A percentile compares a stretch with the other conserved stretches of the same genome.
phyloP scores from a whole-genome alignment of 2,888 invertebrate genomes.

The Lycocerus yunnanus region DNA sequence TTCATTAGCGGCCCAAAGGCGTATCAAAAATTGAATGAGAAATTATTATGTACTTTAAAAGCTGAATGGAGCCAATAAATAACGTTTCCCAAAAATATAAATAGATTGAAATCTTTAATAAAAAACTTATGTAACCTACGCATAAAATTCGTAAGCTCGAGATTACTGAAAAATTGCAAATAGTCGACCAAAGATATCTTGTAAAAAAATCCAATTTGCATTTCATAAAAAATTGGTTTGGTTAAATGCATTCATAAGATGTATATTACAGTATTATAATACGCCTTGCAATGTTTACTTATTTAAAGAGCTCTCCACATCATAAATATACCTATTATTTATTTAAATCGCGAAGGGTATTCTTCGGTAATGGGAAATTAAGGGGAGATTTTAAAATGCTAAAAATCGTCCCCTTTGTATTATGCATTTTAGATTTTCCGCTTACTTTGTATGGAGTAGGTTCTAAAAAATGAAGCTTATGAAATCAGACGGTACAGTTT shows the following conservation, averaged over 20 bases:
- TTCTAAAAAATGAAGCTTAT: constrained; percentile 17
- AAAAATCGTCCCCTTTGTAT: constrained; percentile 32
- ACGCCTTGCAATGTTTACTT: constrained; percentile 40
- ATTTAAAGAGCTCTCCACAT: constrained; percentile 46
- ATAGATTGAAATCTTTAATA: background rate
- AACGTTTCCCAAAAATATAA: background rate
- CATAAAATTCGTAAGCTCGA: background rate
- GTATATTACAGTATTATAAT: constrained; percentile 37
- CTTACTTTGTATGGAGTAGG: constrained; percentile 19
- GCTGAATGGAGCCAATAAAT: background rate
- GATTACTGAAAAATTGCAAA: background rate
- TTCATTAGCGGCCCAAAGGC: background rate
- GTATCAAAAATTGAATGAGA: background rate
- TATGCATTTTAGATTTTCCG: constrained; percentile 31
- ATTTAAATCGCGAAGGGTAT: constrained; percentile 48
- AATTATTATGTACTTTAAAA: background rate
- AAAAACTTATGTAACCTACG: background rate
- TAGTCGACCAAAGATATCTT: background rate
- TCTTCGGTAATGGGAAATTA: constrained; percentile 34
- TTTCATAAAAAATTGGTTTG: constrained; percentile 11
- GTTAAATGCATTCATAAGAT: constrained; percentile 32
- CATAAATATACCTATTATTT: constrained; percentile 50
- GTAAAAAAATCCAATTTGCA: background rate
- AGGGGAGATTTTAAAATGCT: constrained; percentile 33
- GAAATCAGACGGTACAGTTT: constrained; percentile 24